Evolutionary conservation across 2,888 invertebrate genomes (phyloP), one percentile per base, ranked within the genome.

Genomic region (Parnassius orleans): DNA sequence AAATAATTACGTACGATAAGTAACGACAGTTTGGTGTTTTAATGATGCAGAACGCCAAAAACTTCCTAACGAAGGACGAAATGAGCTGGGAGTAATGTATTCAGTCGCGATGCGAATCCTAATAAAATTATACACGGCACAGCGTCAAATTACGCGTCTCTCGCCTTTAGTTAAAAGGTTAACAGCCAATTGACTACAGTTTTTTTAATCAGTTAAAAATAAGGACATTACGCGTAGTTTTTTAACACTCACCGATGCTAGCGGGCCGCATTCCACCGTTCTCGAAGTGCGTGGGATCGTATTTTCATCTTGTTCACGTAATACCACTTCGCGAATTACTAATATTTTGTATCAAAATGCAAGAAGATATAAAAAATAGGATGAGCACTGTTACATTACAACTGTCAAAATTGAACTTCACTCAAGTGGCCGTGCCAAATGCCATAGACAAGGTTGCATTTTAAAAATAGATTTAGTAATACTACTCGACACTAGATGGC

Each of bases 131-230:
- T 87, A 89, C 86, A 87, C 84, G 81, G 81, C 83, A 82, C 78
- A 90, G 90, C 89, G 90, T 91, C 90, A 88, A 89, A 91, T 91
- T 91, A 91, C 91, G 88, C 87, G 83, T 83, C 84, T 90, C 87
- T 86, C 86, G 90, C 88, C 89, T 89, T 89, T 87, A 91, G 91
- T 92, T 92, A 92, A 92, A 92, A 92, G 92, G 92, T 92, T 92
- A 92, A 92, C 90, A 91, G 83, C 77, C 92, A 92, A 92, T 92
- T 92, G 92, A 92, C 90, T 88, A 90, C 86, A 82, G 87, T 87
- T 88, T 89, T 89, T 89, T 86, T 88, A 90, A 91, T 90, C 90
- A 90, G 90, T 91, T 91, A 90, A 90, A 90, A 89, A 90, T 90
- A 90, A 84, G 87, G 80, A 84, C 83, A 82, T 79, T 79, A 72